Conservation (phyloP, 2,888 invertebrate genomes). For the Drosophila borborema region DNA sequence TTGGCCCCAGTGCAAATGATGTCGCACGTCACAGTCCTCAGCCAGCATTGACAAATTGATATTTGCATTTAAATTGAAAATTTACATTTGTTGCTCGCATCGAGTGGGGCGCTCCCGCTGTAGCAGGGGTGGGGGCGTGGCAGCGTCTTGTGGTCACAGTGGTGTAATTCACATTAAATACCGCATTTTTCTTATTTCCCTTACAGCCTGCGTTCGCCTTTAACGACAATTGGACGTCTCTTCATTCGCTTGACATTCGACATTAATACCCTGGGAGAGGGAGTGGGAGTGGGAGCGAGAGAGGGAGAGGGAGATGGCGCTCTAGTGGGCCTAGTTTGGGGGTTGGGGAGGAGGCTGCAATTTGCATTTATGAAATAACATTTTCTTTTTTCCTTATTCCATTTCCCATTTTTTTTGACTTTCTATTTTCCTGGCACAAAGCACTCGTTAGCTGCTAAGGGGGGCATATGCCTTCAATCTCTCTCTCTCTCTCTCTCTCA, state of each 20-base stretch:
- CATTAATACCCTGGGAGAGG: constrained; percentile 70
- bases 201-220: background rate
- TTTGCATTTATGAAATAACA: constrained; percentile 79
- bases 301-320: background rate
- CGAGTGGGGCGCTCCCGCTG: constrained; percentile 24
- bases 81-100: constrained; percentile 84
- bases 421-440: constrained; percentile 38
- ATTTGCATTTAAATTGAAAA: constrained; percentile 86
- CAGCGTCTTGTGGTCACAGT: constrained; percentile 82
- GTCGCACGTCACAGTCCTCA: constrained; percentile 37
- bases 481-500: background rate
- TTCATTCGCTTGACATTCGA: constrained; percentile 79
- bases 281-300: background rate
- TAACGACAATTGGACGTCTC: constrained; percentile 63
- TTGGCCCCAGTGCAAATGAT: constrained; percentile 39
- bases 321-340: background rate
- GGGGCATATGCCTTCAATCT: constrained; percentile 3
- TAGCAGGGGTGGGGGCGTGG: background rate
- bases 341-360: constrained; percentile 30
- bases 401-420: constrained; percentile 30
- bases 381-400: constrained; percentile 49
- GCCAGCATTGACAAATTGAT: constrained; percentile 85
- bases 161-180: constrained; percentile 85
- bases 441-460: constrained; percentile 57
- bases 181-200: constrained; percentile 80